phyloP scores from a whole-genome alignment of 2,113 vertebrate genomes.

The Thalassarche chlororhynchos region DNA sequence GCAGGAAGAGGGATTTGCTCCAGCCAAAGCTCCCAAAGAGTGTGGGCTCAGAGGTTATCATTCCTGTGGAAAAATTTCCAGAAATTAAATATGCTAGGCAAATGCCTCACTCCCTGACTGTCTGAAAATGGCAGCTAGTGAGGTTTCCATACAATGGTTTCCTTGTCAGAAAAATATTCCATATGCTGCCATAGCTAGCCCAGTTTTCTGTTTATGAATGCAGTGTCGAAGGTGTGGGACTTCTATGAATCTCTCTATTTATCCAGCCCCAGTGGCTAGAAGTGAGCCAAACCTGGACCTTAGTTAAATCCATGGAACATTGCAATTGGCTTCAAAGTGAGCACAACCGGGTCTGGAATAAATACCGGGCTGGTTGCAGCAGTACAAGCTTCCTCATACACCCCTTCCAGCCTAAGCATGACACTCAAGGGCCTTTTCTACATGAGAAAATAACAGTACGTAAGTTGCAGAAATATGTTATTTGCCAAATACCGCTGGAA shows the following conservation, averaged over 20 bases:
- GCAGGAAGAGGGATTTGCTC: not conserved
- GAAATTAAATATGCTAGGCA: not conserved
- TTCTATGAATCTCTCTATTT: not conserved
- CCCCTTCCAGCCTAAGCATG: not conserved
- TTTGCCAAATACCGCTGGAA: not conserved
- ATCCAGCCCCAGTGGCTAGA: not conserved
- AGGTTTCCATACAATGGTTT: slow-evolving; percentile 18
- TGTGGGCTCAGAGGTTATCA: not conserved
- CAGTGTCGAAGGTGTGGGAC: not conserved
- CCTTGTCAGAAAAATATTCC: slow-evolving; percentile 24
- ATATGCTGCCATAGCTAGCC: not conserved
- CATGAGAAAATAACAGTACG: not conserved
- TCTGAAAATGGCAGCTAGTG: not conserved
- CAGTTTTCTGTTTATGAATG: slow-evolving; percentile 11
- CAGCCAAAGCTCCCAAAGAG: not conserved
- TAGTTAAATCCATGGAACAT: not conserved
- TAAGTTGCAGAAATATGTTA: not conserved
- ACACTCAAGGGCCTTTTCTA: not conserved
- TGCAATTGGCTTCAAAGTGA: not conserved
- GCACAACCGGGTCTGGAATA: not conserved
- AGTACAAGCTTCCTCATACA: not conserved
- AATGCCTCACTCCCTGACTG: not conserved
- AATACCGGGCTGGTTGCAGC: not conserved
- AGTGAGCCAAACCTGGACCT: not conserved
- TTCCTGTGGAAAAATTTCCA: slow-evolving; percentile 14